Conservation (phyloP, 2,113 vertebrate species). For the Oncorhynchus clarkii region DNA sequence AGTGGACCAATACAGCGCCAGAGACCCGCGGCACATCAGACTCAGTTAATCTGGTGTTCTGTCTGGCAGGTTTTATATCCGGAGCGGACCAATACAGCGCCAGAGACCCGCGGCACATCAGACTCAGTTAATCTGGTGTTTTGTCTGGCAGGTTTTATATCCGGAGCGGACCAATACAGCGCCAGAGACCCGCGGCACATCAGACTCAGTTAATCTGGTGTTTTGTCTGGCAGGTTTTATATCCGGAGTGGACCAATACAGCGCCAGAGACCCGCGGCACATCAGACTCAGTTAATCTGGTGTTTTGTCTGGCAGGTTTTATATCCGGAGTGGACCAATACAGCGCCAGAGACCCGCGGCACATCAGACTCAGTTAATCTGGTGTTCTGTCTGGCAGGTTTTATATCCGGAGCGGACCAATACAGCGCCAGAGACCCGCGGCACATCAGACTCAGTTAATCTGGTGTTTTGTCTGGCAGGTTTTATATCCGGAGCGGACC, state of each 20-base stretch:
- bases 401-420: conserved; percentile 39
- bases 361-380: conserved; percentile 36
- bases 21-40: conserved; percentile 37
- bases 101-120: conserved; percentile 43
- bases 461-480: conserved; percentile 53
- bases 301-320: conserved; percentile 45
- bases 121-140: conserved; percentile 54
- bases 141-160: conserved; percentile 46
- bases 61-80: conserved; percentile 46
- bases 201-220: conserved; percentile 54
- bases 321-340: conserved; percentile 31
- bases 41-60: conserved; percentile 53
- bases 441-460: conserved; percentile 19
- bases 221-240: conserved; percentile 43
- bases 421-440: conserved; percentile 41
- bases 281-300: conserved; percentile 52
- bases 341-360: conserved; percentile 42
- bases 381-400: conserved; percentile 50
- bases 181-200: conserved; percentile 43
- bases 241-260: conserved; percentile 29
- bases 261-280: conserved; percentile 43
- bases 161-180: conserved; percentile 25
- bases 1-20: conserved; percentile 29
- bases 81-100: conserved; percentile 24
- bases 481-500: conserved; percentile 39